phyloP scores from a whole-genome alignment of 2,113 vertebrate genomes.

The Tylochromis polylepis region DNA sequence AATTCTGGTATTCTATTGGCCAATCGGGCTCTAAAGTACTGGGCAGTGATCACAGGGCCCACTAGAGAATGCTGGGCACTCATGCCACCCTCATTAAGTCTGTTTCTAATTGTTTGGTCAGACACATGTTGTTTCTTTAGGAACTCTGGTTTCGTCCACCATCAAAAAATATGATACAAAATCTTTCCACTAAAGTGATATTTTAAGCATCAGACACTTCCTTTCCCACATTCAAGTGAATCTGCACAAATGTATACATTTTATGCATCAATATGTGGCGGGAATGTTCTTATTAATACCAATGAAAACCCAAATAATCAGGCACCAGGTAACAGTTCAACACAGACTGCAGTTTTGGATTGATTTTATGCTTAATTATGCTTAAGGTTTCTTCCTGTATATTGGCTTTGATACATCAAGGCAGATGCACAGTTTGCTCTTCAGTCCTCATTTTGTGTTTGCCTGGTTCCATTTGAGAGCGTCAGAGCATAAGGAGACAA shows the following conservation, averaged over 20 bases:
- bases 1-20: background rate
- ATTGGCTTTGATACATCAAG: fast-evolving
- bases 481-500: background rate
- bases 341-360: background rate
- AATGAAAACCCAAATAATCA: background rate
- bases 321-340: background rate
- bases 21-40: background rate
- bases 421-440: background rate
- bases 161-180: background rate
- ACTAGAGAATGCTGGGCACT: background rate
- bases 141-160: fast-evolving
- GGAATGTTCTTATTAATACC: background rate
- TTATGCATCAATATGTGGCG: background rate
- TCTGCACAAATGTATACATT: fast-evolving
- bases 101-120: background rate
- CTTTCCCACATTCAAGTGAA: background rate
- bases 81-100: background rate
- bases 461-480: background rate
- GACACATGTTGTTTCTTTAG: background rate
- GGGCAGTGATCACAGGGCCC: background rate
- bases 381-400: background rate
- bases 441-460: background rate
- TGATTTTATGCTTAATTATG: background rate
- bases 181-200: background rate
- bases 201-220: background rate